Evolutionary conservation across 2,888 invertebrate species (phyloP), one percentile per base, ranked within the genome.

Genomic region (Pyrocoelia pectoralis): DNA sequence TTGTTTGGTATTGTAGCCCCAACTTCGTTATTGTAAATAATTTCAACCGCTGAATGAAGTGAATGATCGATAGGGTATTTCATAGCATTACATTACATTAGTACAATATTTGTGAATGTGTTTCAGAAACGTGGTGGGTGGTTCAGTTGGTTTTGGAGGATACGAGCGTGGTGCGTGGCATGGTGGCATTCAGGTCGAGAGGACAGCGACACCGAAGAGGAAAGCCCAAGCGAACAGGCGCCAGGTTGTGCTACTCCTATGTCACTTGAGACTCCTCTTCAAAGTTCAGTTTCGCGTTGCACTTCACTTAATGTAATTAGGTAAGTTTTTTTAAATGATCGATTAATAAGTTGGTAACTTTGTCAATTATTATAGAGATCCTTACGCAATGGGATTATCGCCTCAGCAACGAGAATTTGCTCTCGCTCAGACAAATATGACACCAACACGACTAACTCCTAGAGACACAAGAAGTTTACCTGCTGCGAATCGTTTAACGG

Each of bases 181-280:
- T 94, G 94, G 94, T 94, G 93, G 93, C 93, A 93, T 80, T 93
- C 93, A 10, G 94, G 94, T 0, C 85, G 93, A 33, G 93, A 94
- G 66, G 93, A 94, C 74, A 85, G 89, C 67, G 91, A 91, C 73
- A 92, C 91, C 68, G 91, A 89, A 72, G 91, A 87, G 79, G 95
- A 95, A 77, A 89, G 90, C 76, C 87, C 89, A 68, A 89, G 94
- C 75, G 78, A 83, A 81, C 81, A 81, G 71, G 84, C 78, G 6
- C 88, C 87, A 71, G 91, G 89, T 67, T 91, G 89, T 80, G 90
- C 89, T 69, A 92, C 92, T 56, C 92, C 92, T 8, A 88, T 93
- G 60, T 93, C 94, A 48, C 89, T 91, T 63, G 95, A 95, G 82
- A 95, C 95, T 65, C 93, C 94, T 58, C 85, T 95, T 70, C 93